phyloP scores from a whole-genome alignment of 92 coral and sea anemone species.

The Epizoanthus fatuus region DNA sequence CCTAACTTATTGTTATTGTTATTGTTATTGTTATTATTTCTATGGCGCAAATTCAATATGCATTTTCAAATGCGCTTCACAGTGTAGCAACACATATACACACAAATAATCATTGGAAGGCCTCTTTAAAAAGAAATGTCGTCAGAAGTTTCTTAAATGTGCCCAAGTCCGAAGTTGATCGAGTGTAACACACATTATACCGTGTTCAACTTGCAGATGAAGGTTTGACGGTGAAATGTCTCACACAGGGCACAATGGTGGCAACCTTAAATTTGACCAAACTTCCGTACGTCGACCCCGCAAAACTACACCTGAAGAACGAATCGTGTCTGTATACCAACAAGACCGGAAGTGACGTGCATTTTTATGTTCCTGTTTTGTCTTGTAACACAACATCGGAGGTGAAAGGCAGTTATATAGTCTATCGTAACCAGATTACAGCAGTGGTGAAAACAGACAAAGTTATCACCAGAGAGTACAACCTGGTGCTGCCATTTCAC shows the following conservation, averaged over 20 bases:
- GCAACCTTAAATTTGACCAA: background rate
- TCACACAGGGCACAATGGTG: background rate
- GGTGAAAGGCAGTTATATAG: background rate
- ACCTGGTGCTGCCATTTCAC: background rate
- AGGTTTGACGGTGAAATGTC: background rate
- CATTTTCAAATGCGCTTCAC: too few relatives aligned
- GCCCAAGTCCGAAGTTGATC: too few relatives aligned
- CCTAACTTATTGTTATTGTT: too few relatives aligned
- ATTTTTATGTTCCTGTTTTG: background rate
- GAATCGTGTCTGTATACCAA: background rate
- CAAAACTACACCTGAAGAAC: background rate
- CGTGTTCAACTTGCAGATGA: background rate
- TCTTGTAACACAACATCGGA: background rate
- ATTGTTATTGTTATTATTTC: too few relatives aligned
- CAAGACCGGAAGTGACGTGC: background rate
- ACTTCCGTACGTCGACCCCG: background rate
- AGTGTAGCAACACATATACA: too few relatives aligned
- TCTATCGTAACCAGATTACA: background rate
- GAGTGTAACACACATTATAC: too few relatives aligned
- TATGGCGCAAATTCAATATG: too few relatives aligned
- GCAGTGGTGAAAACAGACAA: background rate
- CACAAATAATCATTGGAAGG: too few relatives aligned
- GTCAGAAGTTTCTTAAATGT: too few relatives aligned
- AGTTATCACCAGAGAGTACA: background rate
- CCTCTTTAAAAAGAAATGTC: too few relatives aligned